Conservation (phyloP, 2,113 vertebrate species). For the Psilopsiagon aurifrons region DNA sequence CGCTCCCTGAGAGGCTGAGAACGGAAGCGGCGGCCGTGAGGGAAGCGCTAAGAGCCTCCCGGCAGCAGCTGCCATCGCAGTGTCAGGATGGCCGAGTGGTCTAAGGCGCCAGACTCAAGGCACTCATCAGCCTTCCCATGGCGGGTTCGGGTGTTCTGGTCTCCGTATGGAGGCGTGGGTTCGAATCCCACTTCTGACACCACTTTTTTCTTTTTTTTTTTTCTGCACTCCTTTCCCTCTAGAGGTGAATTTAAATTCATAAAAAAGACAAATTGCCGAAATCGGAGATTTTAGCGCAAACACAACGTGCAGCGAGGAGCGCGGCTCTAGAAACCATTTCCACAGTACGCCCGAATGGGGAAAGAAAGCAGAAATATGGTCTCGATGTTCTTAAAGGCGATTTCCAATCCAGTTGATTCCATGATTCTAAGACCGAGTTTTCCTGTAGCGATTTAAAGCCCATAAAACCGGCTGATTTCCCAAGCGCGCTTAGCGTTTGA, state of each 20-base stretch:
- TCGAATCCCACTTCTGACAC: slow-evolving; percentile 89
- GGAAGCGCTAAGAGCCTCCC: fast-evolving
- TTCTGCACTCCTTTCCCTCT: fast-evolving
- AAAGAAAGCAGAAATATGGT: background rate
- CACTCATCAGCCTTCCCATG: slow-evolving; percentile 34
- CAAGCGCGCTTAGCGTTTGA: fast-evolving
- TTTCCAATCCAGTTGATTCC: background rate
- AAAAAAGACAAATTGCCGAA: fast-evolving
- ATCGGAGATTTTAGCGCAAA: fast-evolving
- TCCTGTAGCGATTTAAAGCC: background rate
- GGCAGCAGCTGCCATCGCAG: fast-evolving
- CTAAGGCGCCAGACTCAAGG: slow-evolving; percentile 93
- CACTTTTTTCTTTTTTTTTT: fast-evolving
- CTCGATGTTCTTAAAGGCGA: background rate
- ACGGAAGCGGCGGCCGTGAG: fast-evolving
- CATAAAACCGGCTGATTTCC: background rate
- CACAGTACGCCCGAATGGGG: fast-evolving
- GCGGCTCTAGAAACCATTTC: background rate
- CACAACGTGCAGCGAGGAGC: fast-evolving
- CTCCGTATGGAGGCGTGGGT: slow-evolving; percentile 90
- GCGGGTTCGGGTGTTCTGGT: slow-evolving; percentile 84
- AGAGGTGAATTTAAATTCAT: fast-evolving
- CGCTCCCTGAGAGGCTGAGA: fast-evolving
- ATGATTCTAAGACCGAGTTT: background rate
- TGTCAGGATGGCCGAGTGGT: slow-evolving; percentile 86